Percentiles rank a stretch among this genome's conserved stretches.
These are phyloP conservation scores for Geococcyx californianus DNA, from an alignment of 2,113 vertebrate species.

Conservation along the genomic window DNA sequence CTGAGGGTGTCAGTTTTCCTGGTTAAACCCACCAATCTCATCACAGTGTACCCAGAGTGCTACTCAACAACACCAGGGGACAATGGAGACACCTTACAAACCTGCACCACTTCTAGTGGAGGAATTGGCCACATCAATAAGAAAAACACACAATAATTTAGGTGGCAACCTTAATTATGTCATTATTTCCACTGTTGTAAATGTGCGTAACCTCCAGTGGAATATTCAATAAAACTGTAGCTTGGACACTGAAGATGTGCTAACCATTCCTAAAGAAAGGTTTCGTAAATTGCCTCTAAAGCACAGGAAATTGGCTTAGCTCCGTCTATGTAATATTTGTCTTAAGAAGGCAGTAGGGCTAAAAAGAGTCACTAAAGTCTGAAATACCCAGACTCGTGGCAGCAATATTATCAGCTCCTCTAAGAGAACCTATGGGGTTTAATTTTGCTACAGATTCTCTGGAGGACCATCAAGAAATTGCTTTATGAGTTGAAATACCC, in stretches of 20 bases:
- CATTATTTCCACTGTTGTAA: not conserved
- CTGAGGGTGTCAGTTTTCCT: too few species aligned
- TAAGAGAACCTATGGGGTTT: not conserved
- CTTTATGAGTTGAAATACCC: conserved; percentile 31
- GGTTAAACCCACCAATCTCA: too few species aligned
- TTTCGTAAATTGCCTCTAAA: conserved; percentile 37
- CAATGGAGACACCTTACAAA: too few species aligned
- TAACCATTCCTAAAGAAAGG: not conserved
- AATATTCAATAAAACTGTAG: conserved; percentile 31
- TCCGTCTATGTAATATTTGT: conserved; percentile 11
- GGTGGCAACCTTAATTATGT: conserved; percentile 12
- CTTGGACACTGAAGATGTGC: not conserved
- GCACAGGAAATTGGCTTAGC: conserved; percentile 27
- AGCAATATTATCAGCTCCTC: not conserved
- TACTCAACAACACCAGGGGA: too few species aligned
- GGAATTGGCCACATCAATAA: not conserved
- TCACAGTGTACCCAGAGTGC: too few species aligned
- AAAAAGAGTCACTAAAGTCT: conserved; percentile 8
- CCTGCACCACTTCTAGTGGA: too few species aligned
- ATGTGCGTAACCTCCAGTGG: not conserved
- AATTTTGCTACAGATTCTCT: conserved; percentile 22
- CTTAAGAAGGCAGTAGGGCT: not conserved
- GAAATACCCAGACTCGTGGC: not conserved
- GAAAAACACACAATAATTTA: conserved; percentile 30
- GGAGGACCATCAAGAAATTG: conserved; percentile 9